These are phyloP conservation scores for Phalacrocorax pelagicus DNA, from an alignment of 2,113 vertebrate genomes.

Conservation along the genomic window DNA sequence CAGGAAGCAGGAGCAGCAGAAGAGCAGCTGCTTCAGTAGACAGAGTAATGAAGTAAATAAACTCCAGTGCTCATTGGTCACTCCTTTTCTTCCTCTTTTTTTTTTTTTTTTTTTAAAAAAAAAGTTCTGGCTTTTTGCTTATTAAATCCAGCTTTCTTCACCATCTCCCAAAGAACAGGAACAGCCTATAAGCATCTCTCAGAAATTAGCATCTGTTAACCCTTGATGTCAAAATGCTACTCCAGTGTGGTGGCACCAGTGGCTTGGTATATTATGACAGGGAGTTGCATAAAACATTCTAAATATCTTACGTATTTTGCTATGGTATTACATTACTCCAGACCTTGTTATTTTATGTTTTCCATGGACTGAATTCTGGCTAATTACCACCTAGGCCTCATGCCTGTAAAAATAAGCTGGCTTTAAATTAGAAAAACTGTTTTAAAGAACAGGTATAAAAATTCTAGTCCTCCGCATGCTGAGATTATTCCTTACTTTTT, in stretches of 20 bases:
- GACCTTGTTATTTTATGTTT: background rate
- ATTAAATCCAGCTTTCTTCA: background rate
- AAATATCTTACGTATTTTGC: background rate
- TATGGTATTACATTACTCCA: background rate
- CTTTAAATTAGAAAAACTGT: background rate
- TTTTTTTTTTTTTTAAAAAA: background rate
- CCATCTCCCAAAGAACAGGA: background rate
- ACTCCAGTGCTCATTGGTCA: background rate
- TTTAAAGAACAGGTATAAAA: background rate
- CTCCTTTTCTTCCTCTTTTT: background rate
- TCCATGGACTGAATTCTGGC: background rate
- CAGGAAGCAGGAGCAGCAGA: background rate
- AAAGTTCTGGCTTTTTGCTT: background rate
- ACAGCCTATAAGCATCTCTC: background rate
- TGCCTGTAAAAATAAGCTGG: background rate
- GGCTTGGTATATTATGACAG: background rate
- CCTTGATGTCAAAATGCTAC: background rate
- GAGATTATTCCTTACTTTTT: fast-evolving
- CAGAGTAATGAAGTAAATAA: background rate
- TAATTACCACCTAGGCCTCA: background rate
- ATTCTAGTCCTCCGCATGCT: background rate
- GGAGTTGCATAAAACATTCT: background rate
- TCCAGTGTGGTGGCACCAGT: background rate
- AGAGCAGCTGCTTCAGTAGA: background rate
- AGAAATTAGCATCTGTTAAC: background rate